These are phyloP conservation scores for Aleiodes testaceus DNA, from an alignment of 2,888 invertebrate species.

Conservation along the genomic window DNA sequence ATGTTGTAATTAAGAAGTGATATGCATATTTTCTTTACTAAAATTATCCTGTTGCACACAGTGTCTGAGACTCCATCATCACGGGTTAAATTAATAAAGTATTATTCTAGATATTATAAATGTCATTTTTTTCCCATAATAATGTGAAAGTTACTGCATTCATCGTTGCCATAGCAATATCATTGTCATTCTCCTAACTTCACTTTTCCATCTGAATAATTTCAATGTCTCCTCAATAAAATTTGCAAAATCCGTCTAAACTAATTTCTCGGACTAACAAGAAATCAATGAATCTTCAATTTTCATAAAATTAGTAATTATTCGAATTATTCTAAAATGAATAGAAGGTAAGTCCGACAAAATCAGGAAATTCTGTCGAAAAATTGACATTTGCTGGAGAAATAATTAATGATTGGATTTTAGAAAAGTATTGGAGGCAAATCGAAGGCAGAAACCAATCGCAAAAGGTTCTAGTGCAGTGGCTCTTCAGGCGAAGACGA, in stretches of 20 bases:
- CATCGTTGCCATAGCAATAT: slow-evolving; percentile 3
- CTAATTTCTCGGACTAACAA: not conserved
- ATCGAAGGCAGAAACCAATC: slow-evolving; percentile 25
- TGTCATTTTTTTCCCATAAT: too few relatives aligned
- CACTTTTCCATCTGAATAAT: slow-evolving; percentile 9
- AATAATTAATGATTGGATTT: not conserved
- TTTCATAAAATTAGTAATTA: not conserved
- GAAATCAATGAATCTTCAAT: slow-evolving; percentile 8
- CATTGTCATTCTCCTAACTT: not conserved
- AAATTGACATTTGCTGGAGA: not conserved
- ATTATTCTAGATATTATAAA: slow-evolving; percentile 1
- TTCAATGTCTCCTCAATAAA: slow-evolving; percentile 19
- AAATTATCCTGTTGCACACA: slow-evolving; percentile 8
- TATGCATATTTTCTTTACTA: slow-evolving; percentile 22
- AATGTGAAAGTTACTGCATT: too few relatives aligned
- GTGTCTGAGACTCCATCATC: slow-evolving; percentile 5
- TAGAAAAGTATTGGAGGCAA: slow-evolving; percentile 29
- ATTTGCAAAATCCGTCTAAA: slow-evolving; percentile 29
- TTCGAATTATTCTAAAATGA: slow-evolving; percentile 14
- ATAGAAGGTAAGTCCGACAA: slow-evolving; percentile 24
- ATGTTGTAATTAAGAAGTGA: slow-evolving; percentile 22
- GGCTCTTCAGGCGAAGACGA: slow-evolving; percentile 10
- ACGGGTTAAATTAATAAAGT: slow-evolving; percentile 17
- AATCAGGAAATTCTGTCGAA: not conserved
- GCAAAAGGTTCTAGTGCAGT: slow-evolving; percentile 12